Evolutionary conservation across 2,888 invertebrate genomes (phyloP), one percentile per base, ranked within the genome.

Genomic region (Cordilura impudica): DNA sequence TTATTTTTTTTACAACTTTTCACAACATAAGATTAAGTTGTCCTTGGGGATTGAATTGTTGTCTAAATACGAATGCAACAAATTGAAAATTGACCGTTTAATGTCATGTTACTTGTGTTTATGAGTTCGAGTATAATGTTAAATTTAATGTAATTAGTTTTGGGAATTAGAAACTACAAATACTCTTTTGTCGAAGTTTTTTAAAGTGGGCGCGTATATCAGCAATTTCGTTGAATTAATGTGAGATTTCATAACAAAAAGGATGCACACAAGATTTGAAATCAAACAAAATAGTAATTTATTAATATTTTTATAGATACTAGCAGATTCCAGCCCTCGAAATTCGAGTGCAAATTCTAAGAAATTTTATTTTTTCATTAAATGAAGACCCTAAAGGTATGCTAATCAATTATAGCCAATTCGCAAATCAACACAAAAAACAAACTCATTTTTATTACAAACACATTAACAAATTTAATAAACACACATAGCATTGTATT

Each of bases 11-110:
- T 16, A 39, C 12, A 39, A 39, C n/a, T 72, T 60, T 47, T 26
- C 26, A 35, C 18, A 35, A 21, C 49, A 53, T 1, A 61, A 67
- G 76, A 60, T 77, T 79, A 79, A 81, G 74, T 71, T 74, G 77
- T 77, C 81, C 76, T 51, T 67, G 39, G 71, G 73, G 81, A 72
- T 29, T 74, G 47, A 23, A 31, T 54, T 65, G 63, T 61, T 69
- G 63, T 49, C n/a, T 54, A 45, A 56, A 67, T 51, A 51, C 43
- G 14, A 51, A 26, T 66, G 43, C 51, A 60, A 70, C 21, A 84
- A 87, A 84, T 85, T 86, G 84, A 85, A 88, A 88, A 88, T 88
- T 86, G 86, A 87, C 87, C 88, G 87, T 85, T 86, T 88, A 88
- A 89, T 87, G 86, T 83, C 79, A 75, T 63, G 71, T 79, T 60